These are phyloP conservation scores for Dicaeum eximium DNA, from an alignment of 2,113 vertebrate species.

Conservation along the genomic window DNA sequence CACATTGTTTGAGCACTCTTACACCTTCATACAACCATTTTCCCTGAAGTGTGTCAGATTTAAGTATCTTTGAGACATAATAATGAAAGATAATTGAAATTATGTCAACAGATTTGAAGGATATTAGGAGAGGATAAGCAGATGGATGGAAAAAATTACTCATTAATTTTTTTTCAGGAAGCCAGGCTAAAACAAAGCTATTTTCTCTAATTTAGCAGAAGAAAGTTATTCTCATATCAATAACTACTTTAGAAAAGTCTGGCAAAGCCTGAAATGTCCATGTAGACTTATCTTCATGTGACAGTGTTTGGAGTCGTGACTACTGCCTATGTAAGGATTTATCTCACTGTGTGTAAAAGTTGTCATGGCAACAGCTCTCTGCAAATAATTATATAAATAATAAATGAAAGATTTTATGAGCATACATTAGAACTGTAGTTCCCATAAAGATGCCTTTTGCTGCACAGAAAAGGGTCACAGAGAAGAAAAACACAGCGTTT, in stretches of 20 bases:
- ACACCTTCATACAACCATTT: neutral
- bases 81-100: neutral
- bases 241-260: constrained; percentile 20
- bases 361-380: constrained; percentile 10
- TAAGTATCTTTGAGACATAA: neutral
- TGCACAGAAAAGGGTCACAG: neutral
- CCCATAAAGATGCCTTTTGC: neutral
- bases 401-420: constrained; percentile 15
- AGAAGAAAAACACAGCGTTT: neutral
- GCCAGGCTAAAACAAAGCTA: neutral
- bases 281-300: constrained; percentile 2
- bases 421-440: neutral
- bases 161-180: neutral
- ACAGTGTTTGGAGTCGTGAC: constrained; percentile 7
- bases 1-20: neutral
- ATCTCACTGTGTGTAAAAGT: constrained; percentile 9
- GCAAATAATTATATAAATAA: constrained; percentile 62
- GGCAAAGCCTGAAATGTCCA: neutral
- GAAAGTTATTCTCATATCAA: neutral
- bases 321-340: neutral
- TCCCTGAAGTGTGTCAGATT: neutral
- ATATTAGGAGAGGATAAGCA: neutral
- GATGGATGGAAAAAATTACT: neutral
- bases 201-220: constrained; percentile 2
- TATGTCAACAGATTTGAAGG: neutral